These are phyloP conservation scores for Pteruthius melanotis DNA, from an alignment of 2,113 vertebrate species.

Conservation along the genomic window DNA sequence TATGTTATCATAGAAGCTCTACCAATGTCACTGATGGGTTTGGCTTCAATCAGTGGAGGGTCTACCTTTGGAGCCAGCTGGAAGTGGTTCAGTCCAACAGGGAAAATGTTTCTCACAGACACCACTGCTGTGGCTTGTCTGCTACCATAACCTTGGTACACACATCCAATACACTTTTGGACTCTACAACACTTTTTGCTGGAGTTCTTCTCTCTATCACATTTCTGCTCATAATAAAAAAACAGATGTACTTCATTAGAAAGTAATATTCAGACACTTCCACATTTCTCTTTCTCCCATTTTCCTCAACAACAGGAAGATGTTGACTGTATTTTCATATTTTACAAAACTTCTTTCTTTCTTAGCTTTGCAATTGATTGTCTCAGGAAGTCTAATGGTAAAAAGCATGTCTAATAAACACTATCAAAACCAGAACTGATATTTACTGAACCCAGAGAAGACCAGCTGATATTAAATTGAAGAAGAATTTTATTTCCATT, in stretches of 20 bases:
- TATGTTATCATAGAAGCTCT: background rate
- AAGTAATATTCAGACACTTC: background rate
- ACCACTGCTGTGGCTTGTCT: background rate
- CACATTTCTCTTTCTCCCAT: background rate
- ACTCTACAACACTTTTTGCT: background rate
- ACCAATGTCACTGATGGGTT: background rate
- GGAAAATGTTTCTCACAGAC: background rate
- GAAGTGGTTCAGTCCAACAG: rapidly evolving
- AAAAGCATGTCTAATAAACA: background rate
- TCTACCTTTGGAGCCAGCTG: background rate
- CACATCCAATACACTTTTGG: background rate
- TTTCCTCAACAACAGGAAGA: background rate
- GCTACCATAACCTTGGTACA: background rate
- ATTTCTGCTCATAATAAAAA: background rate
- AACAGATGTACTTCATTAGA: background rate
- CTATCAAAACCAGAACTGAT: background rate
- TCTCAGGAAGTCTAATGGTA: background rate
- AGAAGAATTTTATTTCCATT: background rate
- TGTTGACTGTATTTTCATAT: background rate
- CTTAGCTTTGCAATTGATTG: background rate
- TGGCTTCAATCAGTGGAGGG: rapidly evolving
- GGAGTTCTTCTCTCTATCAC: background rate
- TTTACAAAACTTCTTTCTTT: background rate
- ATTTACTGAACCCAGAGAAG: background rate
- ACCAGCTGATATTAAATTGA: background rate